These are phyloP conservation scores for Halesus radiatus DNA, from an alignment of 1,140 invertebrate genomes.

Conservation along the genomic window DNA sequence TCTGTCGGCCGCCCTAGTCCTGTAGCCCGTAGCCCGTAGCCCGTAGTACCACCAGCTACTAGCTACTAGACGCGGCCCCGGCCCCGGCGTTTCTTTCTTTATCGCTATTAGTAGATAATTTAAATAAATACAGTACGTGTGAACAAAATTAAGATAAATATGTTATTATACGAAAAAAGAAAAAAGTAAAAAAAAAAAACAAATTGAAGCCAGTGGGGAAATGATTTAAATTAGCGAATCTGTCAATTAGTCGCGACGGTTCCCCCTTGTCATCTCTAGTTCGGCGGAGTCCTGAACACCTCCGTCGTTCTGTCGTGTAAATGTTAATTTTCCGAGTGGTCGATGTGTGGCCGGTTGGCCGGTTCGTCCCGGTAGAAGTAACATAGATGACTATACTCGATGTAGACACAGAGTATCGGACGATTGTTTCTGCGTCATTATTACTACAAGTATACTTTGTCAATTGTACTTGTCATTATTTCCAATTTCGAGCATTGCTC, in stretches of 20 bases:
- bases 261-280: conserved; percentile 30
- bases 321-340: conserved; percentile 49
- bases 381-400: conserved; percentile 34
- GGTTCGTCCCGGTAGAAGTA: conserved; percentile 26
- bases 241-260: conserved; percentile 39
- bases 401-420: conserved; percentile 29
- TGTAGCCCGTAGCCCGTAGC: no score
- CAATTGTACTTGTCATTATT: not conserved
- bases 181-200: conserved; percentile 51
- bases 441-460: conserved; percentile 11
- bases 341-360: no score
- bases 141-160: conserved; percentile 49
- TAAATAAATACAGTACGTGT: conserved; percentile 53
- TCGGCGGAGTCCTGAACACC: conserved; percentile 31
- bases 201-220: conserved; percentile 43
- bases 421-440: not conserved
- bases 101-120: conserved; percentile 55
- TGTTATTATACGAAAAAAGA: conserved; percentile 48
- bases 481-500: conserved; percentile 10
- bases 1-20: conserved; percentile 17
- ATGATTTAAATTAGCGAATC: conserved; percentile 49
- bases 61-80: conserved; percentile 12
- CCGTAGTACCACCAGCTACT: no score
- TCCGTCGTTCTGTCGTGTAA: conserved; percentile 62
- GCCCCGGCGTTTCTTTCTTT: conserved; percentile 53